Base-by-base conservation (phyloP, 2,797 vertebrate species). In the Epinephelus malabaricus region DNA sequence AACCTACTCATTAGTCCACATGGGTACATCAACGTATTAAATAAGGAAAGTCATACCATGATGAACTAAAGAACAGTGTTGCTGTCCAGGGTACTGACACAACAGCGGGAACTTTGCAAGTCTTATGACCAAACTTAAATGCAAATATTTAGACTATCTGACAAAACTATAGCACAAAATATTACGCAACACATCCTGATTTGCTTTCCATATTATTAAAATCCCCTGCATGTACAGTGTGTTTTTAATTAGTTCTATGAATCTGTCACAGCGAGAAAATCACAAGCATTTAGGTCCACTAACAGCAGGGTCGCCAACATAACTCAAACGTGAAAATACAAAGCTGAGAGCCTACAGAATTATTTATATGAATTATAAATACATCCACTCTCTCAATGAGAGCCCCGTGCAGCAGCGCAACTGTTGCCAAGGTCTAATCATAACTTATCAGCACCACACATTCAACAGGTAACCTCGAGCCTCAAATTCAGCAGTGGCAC, bases 361-460 rank as follows among this genome's bases (percentile, higher is more conserved):
- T 55, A 54, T 34, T 53, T 13, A 38, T 69, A 51, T 53, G 38
- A 70, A 72, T 17, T 74, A 58, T 53, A 25, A 70, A 72, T 17
- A 15, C 46, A 54, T 34, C 49, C 46, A 60, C 6, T 34, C 34
- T 34, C 34, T 54, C 62, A 62, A 23, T 2, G 1, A 23, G 15
- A n/a, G 49, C 30, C n/a, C 68, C 1, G 3, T 34, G 51, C 38
- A 58, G 43, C 23, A 11, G 11, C 40, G 30, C 3, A 3, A 45
- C 34, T 27, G n/a, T 59, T 73, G 34, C 46, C 47, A 65, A 69
- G 21, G 40, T 69, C 46, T 27, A 27, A 59, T 65, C 71, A 69
- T 65, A 60, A 43, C 25, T 62, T 64, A 77, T 49, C 21, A 64
- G 69, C 18, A 49, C 45, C 38, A 49, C 27, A 43, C 45, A 58